These are phyloP conservation scores for Tortrix viridana DNA, from an alignment of 2,888 invertebrate species.

Conservation along the genomic window DNA sequence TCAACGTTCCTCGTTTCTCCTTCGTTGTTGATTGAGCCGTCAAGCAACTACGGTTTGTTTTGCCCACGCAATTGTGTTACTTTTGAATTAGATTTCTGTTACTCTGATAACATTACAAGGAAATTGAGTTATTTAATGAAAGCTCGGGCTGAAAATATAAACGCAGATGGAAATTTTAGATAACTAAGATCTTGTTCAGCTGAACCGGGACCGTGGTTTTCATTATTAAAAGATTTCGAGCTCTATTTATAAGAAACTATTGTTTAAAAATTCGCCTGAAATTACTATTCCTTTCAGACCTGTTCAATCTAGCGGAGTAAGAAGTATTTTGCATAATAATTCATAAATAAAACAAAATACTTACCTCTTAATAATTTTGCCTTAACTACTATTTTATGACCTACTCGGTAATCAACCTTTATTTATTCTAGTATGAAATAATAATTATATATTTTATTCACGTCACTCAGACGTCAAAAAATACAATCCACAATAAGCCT, in stretches of 20 bases:
- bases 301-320: too few species aligned
- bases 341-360: too few species aligned
- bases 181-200: slow-evolving; percentile 29
- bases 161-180: slow-evolving; percentile 20
- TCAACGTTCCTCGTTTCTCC: slow-evolving; percentile 20
- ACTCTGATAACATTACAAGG: slow-evolving; percentile 38
- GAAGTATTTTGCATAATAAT: too few species aligned
- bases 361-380: too few species aligned
- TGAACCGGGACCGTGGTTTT: slow-evolving; percentile 5
- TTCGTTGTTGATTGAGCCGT: slow-evolving; percentile 45
- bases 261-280: too few species aligned
- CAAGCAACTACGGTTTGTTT: slow-evolving; percentile 42
- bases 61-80: slow-evolving; percentile 41
- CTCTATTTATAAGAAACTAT: too few species aligned
- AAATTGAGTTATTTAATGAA: slow-evolving; percentile 38
- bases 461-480: too few species aligned
- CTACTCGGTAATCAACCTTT: too few species aligned
- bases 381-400: too few species aligned
- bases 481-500: neutral
- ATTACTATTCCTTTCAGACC: too few species aligned
- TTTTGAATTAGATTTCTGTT: slow-evolving; percentile 42
- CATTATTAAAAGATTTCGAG: neutral
- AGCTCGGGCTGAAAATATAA: slow-evolving; percentile 25
- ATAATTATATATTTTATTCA: too few species aligned
- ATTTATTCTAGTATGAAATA: too few species aligned